Conservation (phyloP, 2,113 vertebrate genomes). For the Chaetorhynchus papuensis region DNA sequence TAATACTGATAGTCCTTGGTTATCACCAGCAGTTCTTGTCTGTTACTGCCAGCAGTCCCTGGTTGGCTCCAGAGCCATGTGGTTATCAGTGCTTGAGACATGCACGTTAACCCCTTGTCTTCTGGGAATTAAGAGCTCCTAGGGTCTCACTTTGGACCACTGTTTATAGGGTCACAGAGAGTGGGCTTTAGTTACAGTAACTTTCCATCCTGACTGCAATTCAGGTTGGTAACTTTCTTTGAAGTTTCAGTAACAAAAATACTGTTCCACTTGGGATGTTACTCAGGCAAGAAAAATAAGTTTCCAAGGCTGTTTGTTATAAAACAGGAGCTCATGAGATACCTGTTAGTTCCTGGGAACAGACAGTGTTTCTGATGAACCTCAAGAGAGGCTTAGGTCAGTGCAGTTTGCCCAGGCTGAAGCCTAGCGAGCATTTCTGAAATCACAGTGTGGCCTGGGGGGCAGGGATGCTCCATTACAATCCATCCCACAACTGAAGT, state of each 20-base stretch:
- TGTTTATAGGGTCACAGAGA: neutral
- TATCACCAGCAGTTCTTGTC: neutral
- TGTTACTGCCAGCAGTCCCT: neutral
- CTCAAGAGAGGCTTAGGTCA: neutral
- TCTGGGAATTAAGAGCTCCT: neutral
- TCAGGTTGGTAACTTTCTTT: neutral
- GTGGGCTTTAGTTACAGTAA: neutral
- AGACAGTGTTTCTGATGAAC: neutral
- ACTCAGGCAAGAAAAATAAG: neutral
- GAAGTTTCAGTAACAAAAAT: neutral
- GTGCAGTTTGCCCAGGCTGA: neutral
- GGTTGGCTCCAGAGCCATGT: neutral
- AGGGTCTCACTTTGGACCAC: neutral
- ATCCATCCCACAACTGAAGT: neutral
- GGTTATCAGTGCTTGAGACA: neutral
- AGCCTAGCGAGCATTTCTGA: neutral
- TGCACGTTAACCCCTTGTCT: neutral
- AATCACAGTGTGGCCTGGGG: neutral
- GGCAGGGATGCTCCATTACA: neutral
- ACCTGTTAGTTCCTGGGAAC: neutral
- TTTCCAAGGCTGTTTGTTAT: neutral
- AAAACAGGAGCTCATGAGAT: neutral
- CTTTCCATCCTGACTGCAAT: neutral
- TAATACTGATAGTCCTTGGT: neutral
- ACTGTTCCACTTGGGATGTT: neutral